Base-by-base conservation (phyloP, 2,113 vertebrate species). In the Cynocephalus volans region DNA sequence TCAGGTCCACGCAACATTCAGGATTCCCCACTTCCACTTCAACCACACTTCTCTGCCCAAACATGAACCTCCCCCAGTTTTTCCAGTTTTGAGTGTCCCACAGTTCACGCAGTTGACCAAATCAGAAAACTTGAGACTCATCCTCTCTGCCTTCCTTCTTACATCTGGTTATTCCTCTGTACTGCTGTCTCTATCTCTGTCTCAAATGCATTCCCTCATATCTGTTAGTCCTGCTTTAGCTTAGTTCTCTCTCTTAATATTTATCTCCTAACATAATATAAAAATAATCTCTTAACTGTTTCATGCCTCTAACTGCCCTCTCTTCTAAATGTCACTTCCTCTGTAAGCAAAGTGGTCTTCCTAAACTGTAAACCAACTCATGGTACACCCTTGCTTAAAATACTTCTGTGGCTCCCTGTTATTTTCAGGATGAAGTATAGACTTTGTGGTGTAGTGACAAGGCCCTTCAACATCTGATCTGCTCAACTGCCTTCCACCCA, bases 361-460 rank as follows among this genome's bases (percentile, higher is more conserved):
- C 56, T 76, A 48, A 76, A 88, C 67, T 79, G 10, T 65, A 82
- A n/a, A 50, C 9, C 72, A 88, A 45, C 33, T 58, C 8, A 5
- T 6, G 24, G 82, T 19, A 75, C 33, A 54, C 56, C 21, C 81
- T 95, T 14, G 77, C 82, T 88, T 95, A 70, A 73, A 77, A 82
- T 82, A 77, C n/a, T 64, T 80, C n/a, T 13, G 24, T 10, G 65
- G 54, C 89, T 58, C 69, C 67, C 67, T 93, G 45, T 85, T 90
- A 52, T 72, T 88, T 96, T 50, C 23, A 88, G 82, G 89, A 85
- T 95, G 89, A 89, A 50, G 88, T 77, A 86, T 23, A 93, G 89
- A 82, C 60, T 28, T 26, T 48, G 73, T 94, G 56, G 54, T 24
- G 1, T 67, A 21, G 64, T 64, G 73, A 83, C 67, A 48, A 93